These are phyloP conservation scores for Pyxicephalus adspersus DNA, from an alignment of 2,113 vertebrate genomes.

Conservation along the genomic window DNA sequence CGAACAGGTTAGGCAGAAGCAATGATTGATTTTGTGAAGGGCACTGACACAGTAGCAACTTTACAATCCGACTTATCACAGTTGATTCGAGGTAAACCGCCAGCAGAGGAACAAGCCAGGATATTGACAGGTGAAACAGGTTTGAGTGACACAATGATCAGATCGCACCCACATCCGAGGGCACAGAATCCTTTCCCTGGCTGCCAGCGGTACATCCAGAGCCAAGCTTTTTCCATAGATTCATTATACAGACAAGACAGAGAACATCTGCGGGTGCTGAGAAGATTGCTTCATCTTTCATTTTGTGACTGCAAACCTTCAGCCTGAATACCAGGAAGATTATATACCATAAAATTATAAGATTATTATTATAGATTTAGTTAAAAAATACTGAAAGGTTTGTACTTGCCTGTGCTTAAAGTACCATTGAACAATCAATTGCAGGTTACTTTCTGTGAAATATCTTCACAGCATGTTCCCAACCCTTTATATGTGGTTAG, in stretches of 20 bases:
- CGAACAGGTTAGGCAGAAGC: neutral
- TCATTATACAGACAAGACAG: neutral
- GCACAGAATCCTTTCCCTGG: neutral
- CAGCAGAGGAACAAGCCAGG: neutral
- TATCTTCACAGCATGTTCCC: too few species aligned
- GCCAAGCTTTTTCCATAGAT: neutral
- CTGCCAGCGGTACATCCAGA: neutral
- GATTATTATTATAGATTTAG: conserved; percentile 1
- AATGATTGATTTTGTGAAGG: neutral
- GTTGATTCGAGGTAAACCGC: neutral
- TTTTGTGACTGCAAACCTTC: neutral
- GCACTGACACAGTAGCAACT: neutral
- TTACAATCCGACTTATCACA: neutral
- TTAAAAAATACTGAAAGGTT: neutral
- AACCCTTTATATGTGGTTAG: too few species aligned
- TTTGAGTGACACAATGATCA: neutral
- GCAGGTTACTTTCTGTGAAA: too few species aligned
- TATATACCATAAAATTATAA: neutral
- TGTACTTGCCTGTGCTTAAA: too few species aligned
- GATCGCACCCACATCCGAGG: neutral
- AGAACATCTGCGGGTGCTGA: neutral
- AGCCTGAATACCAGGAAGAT: neutral
- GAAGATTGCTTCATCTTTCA: neutral
- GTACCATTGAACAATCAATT: too few species aligned
- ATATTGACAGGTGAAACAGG: neutral